phyloP scores from a whole-genome alignment of 2,113 vertebrate genomes.

The Thomomys bottae region DNA sequence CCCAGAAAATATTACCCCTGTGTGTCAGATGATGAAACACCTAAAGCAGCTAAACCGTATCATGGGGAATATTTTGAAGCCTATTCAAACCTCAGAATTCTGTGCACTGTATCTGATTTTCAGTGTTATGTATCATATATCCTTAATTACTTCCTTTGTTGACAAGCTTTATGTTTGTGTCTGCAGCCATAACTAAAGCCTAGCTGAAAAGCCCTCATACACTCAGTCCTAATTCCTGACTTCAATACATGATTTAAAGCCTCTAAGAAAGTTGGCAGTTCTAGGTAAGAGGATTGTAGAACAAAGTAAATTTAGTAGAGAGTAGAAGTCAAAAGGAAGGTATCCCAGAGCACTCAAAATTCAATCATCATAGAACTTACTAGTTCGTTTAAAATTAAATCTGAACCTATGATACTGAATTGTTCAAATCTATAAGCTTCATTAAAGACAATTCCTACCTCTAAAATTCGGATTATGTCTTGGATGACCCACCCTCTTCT shows the following conservation, averaged over 20 bases:
- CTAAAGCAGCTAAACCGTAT: not conserved
- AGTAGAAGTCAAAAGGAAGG: not conserved
- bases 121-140: not conserved
- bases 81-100: not conserved
- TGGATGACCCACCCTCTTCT: not conserved
- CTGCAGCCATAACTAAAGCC: not conserved
- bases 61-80: not conserved
- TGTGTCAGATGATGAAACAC: not conserved
- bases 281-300: not conserved
- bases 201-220: not conserved
- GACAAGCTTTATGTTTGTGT: not conserved
- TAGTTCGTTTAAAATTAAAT: not conserved
- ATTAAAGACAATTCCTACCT: not conserved
- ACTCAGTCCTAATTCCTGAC: not conserved
- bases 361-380: not conserved
- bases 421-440: not conserved
- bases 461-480: not conserved
- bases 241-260: not conserved
- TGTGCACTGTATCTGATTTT: not conserved
- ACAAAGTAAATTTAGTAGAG: not conserved
- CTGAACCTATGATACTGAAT: not conserved
- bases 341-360: not conserved
- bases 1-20: not conserved
- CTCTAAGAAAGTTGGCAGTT: not conserved
- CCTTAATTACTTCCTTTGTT: not conserved